Evolutionary conservation across 2,888 invertebrate genomes (phyloP).

Genomic region (Scaptomyza caliginosa): DNA sequence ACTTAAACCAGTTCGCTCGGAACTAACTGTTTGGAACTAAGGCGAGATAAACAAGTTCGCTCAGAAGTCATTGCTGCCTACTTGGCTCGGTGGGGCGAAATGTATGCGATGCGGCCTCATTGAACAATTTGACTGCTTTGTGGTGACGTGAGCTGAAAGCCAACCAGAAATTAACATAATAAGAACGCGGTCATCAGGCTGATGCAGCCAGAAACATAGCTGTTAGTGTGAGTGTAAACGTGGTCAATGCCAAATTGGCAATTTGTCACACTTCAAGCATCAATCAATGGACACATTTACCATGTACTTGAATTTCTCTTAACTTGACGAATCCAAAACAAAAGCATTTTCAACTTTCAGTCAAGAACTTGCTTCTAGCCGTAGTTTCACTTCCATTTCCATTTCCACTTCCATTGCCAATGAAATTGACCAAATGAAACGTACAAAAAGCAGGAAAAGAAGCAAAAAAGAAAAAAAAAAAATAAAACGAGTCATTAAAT

Average conservation of each 20-base stretch:
- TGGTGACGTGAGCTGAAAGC: constrained; percentile 56
- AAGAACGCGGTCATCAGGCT: constrained; percentile 13
- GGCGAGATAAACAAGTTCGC: neutral
- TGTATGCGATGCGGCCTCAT: constrained; percentile 6
- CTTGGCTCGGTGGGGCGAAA: constrained; percentile 18
- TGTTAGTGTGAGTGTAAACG: neutral
- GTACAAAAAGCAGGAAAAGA: neutral
- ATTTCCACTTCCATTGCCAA: neutral
- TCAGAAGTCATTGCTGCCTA: constrained; percentile 16
- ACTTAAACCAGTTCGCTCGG: too few relatives aligned
- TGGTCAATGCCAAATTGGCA: constrained; percentile 48
- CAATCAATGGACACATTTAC: constrained; percentile 10
- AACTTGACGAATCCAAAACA: constrained; percentile 2
- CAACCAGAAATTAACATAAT: constrained; percentile 56
- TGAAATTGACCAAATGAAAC: neutral
- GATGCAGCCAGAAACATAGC: constrained; percentile 8
- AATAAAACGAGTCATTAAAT: neutral
- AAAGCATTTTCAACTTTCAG: neutral
- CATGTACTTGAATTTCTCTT: constrained; percentile 6
- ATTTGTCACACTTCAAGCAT: constrained; percentile 54
- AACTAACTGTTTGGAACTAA: too few relatives aligned
- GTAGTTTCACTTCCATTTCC: neutral
- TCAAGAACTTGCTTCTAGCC: neutral
- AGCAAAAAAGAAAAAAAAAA: neutral
- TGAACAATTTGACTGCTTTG: constrained; percentile 6